Base-by-base conservation (phyloP, 2,113 vertebrate species). In the Rissa tridactyla region DNA sequence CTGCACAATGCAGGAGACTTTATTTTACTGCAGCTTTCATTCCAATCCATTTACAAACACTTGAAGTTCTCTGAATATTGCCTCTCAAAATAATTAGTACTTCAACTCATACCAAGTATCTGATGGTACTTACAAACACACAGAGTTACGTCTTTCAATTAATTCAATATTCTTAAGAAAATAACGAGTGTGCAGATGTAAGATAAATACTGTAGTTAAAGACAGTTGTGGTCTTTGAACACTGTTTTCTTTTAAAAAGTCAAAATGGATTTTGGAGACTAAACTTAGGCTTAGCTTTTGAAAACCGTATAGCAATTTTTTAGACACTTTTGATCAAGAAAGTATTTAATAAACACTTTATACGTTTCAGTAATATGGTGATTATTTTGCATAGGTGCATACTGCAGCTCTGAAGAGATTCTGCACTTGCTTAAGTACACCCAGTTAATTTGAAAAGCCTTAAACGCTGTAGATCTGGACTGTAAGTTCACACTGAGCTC, bases 341-440 rank as follows among this genome's bases (percentile, higher is more conserved):
- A 58, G 6, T 10, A 36, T 40, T 40, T 47, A 84, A 62, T 10
- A 27, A 57, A 22, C n/a, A 22, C 19, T 60, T 55, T 0, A 23
- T 1, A 34, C 2, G 0, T 66, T 42, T 51, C n/a, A 55, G 20
- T 23, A 51, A 13, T 9, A 40, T 0, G 8, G 40, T 15, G 18
- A 79, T 27, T 76, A 46, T 34, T 44, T 44, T 72, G 52, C 44
- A 52, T 5, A 60, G 47, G 15, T 17, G 51, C n/a, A 40, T 8
- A 60, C 0, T 10, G 22, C 14, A 29, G 1, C 38, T 21, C 38
- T 57, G 11, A 46, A 51, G 34, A 71, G 47, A 44, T 60, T 34
- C 18, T 72, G 10, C 25, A 30, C 29, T 30, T 61, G 21, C 11
- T 58, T 11, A 46, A 47, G 36, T 21, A 61, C 34, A 73, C 9